phyloP scores from a whole-genome alignment of 2,888 invertebrate species.

The Escarpia spicata region DNA sequence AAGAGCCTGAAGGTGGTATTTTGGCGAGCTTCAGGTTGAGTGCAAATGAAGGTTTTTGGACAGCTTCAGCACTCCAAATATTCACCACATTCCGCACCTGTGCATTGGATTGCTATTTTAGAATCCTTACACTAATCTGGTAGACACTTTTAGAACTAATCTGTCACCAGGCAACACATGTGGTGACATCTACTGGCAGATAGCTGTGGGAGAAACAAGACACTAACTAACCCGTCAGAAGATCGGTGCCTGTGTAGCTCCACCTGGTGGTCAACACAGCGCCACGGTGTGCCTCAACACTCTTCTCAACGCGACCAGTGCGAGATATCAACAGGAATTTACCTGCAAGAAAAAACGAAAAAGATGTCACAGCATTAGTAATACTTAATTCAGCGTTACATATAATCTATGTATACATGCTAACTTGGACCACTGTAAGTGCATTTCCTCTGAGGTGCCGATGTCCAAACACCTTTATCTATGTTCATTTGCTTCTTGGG shows the following conservation, averaged over 20 bases:
- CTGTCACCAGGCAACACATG: neutral
- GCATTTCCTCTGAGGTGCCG: no score
- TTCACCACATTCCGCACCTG: no score
- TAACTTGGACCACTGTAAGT: no score
- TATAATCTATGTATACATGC: no score
- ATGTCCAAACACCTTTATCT: no score
- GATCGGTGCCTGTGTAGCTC: slow-evolving; percentile 95
- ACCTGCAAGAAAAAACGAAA: slow-evolving; percentile 64
- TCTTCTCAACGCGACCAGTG: slow-evolving; percentile 91
- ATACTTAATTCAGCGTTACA: no score
- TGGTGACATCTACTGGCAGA: neutral
- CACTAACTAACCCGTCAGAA: slow-evolving; percentile 79
- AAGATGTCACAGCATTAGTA: neutral
- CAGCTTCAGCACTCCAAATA: no score
- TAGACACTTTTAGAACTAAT: neutral
- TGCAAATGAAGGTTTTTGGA: no score
- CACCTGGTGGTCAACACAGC: slow-evolving; percentile 90
- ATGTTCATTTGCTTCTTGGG: no score
- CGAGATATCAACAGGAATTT: slow-evolving; percentile 89
- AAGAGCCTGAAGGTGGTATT: no score
- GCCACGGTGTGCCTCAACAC: slow-evolving; percentile 87
- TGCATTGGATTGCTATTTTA: neutral
- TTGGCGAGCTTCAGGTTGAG: no score
- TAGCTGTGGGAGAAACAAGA: neutral
- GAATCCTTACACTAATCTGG: neutral